A percentile compares a stretch with the other conserved stretches of the same genome.
phyloP scores from a whole-genome alignment of 2,888 invertebrate species.

The Tridacna gigas region DNA sequence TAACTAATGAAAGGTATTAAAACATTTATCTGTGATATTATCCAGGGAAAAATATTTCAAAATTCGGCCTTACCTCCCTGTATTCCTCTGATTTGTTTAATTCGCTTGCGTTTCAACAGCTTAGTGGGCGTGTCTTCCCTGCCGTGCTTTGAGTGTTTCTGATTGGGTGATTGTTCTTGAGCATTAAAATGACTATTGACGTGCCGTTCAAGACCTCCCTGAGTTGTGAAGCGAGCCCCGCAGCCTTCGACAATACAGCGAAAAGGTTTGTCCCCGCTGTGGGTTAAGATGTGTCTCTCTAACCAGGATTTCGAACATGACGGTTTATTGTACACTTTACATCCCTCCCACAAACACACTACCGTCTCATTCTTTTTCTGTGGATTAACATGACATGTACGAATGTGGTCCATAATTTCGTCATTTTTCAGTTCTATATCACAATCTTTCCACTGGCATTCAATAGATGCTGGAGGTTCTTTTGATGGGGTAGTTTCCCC shows the following conservation, averaged over 20 bases:
- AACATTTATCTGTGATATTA: too few species aligned
- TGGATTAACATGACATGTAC: conserved; percentile 80
- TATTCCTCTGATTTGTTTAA: conserved; percentile 92
- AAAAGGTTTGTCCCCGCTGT: conserved; percentile 97
- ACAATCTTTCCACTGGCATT: conserved; percentile 84
- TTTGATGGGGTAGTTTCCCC: conserved; percentile 61
- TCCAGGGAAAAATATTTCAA: background rate
- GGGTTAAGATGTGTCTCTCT: conserved; percentile 95
- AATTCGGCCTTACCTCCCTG: conserved; percentile 88
- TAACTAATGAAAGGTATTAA: too few species aligned
- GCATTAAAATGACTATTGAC: conserved; percentile 95
- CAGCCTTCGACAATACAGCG: conserved; percentile 98
- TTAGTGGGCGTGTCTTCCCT: conserved; percentile 91
- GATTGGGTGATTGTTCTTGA: conserved; percentile 84
- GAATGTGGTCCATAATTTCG: conserved; percentile 80
- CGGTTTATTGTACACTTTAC: conserved; percentile 96
- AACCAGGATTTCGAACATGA: conserved; percentile 97
- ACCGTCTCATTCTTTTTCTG: conserved; percentile 93
- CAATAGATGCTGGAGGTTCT: conserved; percentile 53
- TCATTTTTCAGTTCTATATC: conserved; percentile 70
- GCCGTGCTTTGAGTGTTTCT: conserved; percentile 86
- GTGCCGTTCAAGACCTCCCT: conserved; percentile 92
- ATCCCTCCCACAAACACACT: conserved; percentile 96
- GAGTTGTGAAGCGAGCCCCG: conserved; percentile 87
- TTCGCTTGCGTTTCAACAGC: conserved; percentile 94